Percentiles rank a stretch among this genome's conserved stretches.
phyloP scores from a whole-genome alignment of 2,113 vertebrate genomes.

The Ailurus styani region DNA sequence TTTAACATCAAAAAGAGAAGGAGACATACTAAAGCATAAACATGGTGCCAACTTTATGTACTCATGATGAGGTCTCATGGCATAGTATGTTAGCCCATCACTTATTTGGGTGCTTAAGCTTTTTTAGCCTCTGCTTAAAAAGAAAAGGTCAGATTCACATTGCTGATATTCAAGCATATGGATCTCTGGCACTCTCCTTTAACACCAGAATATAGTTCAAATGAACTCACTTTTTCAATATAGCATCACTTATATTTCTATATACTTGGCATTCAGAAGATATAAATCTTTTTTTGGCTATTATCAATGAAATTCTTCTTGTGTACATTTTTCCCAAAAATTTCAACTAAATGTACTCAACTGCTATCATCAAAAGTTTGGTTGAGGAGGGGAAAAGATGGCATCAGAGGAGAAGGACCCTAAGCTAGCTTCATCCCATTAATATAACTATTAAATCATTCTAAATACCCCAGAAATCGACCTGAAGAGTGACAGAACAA shows the following conservation, averaged over 20 bases:
- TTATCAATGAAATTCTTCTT: background rate
- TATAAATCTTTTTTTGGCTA: background rate
- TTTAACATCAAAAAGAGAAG: slow-evolving; percentile 29
- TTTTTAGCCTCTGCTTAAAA: background rate
- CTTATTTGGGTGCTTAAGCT: background rate
- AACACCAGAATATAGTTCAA: background rate
- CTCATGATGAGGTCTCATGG: background rate
- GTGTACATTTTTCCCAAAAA: background rate
- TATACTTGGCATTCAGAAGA: background rate
- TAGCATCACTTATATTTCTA: background rate
- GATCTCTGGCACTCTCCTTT: background rate
- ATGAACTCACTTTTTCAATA: background rate
- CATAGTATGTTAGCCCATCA: background rate
- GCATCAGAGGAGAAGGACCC: background rate
- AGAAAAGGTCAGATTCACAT: background rate
- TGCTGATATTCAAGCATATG: background rate
- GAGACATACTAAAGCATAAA: background rate
- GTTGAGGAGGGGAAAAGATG: background rate
- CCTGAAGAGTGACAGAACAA: background rate
- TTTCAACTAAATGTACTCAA: background rate
- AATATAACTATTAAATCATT: background rate
- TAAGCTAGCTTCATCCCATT: background rate
- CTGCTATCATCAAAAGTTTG: background rate
- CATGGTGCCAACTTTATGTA: background rate
- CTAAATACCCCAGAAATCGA: background rate